Percentiles rank a stretch among this genome's conserved stretches.
Conservation (phyloP, 2,797 vertebrate species). For the Kryptolebias ocellatus region DNA sequence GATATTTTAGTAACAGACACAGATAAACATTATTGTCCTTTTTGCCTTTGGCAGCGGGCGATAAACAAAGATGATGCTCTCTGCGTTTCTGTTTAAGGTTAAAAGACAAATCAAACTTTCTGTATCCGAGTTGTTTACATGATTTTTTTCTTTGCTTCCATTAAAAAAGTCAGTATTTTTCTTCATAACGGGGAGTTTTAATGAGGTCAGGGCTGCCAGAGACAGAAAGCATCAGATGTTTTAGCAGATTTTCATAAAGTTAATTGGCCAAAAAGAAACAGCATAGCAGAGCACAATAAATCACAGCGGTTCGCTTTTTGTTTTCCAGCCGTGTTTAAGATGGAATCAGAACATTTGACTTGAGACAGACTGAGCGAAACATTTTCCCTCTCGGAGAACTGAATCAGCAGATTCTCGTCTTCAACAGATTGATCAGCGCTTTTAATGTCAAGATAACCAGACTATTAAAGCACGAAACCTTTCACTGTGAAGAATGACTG, state of each 20-base stretch:
- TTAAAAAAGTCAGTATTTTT: background rate
- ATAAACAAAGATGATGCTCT: too few species aligned
- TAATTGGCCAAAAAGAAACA: slow-evolving; percentile 8
- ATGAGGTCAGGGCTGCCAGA: slow-evolving; percentile 12
- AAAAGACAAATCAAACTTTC: too few species aligned
- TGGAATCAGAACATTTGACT: slow-evolving; percentile 3
- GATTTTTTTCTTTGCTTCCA: background rate
- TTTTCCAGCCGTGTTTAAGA: background rate
- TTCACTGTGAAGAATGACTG: background rate
- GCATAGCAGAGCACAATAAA: background rate
- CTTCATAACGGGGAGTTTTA: background rate
- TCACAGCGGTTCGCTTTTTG: background rate
- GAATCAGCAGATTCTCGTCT: background rate
- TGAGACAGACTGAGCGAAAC: background rate
- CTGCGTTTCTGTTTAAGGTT: too few species aligned
- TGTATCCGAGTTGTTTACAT: background rate
- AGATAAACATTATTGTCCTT: too few species aligned
- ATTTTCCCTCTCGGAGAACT: background rate
- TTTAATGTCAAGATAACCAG: background rate
- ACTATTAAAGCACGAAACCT: background rate
- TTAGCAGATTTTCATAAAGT: slow-evolving; percentile 17
- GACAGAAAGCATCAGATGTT: background rate
- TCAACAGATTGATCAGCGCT: background rate
- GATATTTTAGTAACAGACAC: too few species aligned
- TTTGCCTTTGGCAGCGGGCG: too few species aligned